Conservation (phyloP, 1,140 invertebrate species). For the Linepithema humile region DNA sequence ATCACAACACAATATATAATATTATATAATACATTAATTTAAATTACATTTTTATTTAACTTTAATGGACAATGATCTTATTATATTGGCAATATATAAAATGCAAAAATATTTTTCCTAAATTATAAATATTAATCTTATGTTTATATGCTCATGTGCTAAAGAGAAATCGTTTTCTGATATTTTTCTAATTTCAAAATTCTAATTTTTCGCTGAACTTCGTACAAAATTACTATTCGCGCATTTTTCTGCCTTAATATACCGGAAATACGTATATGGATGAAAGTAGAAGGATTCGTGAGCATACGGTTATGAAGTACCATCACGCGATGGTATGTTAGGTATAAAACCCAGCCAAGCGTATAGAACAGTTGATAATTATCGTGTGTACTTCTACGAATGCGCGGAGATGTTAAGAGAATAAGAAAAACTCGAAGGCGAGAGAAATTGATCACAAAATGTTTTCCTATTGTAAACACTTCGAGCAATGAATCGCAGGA, state of each 20-base stretch:
- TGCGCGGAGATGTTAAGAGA: neutral
- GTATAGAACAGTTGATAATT: conserved; percentile 40
- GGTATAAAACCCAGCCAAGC: conserved; percentile 12
- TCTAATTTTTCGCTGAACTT: neutral
- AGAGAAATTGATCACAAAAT: neutral
- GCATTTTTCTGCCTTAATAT: neutral
- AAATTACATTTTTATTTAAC: neutral
- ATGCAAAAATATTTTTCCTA: neutral
- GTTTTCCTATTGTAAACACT: neutral
- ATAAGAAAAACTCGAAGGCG: conserved; percentile 3
- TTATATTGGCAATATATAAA: neutral
- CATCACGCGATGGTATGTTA: conserved; percentile 35
- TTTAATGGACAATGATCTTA: neutral
- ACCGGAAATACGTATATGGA: neutral
- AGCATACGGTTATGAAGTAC: conserved; percentile 1
- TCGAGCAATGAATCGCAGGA: conserved; percentile 17
- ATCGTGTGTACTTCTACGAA: conserved; percentile 1
- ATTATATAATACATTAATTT: neutral
- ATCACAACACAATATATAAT: neutral
- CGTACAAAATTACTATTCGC: neutral
- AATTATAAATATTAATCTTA: neutral
- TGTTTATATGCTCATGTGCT: neutral
- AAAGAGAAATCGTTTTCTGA: neutral
- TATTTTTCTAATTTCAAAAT: neutral
- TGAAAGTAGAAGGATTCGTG: conserved; percentile 41